Base-by-base conservation (phyloP, 2,888 invertebrate genomes). In the Nomada goodeniana region DNA sequence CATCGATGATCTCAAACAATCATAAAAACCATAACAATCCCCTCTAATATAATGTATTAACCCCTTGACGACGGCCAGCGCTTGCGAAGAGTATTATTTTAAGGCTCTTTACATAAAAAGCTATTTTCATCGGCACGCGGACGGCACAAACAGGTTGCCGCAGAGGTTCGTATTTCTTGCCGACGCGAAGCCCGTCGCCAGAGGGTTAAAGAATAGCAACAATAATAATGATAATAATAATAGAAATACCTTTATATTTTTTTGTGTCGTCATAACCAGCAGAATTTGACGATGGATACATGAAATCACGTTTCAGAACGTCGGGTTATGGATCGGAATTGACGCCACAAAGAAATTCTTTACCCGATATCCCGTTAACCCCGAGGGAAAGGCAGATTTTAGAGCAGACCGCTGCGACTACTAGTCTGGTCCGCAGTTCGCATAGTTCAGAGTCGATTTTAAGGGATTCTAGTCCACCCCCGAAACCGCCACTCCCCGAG, bases 401-500 rank as follows among this genome's bases (percentile, higher is more conserved):
- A 88, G 96, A 96, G 82, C 95, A 95, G 88, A 95, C 95, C 11
- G 95, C 95, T 10, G 94, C 94, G 87, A 93, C 94, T 89, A 94
- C 94, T 85, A 95, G 94, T 91, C 95, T 96, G 79, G 96, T 97
- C 83, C 95, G 97, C 86, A 96, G 96, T 71, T 97, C 97, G 70
- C 97, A 97, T 92, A 97, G 97, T 89, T 96, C 97, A 7, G 97
- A 98, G 94, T 97, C 97, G 55, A 96, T 97, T 89, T 94, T 97
- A 91, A 94, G 95, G 91, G 96, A 96, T 92, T 94, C 96, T 85
- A 96, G 95, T 94, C 97, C 97, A 57, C 96, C 96, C 78, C 98
- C 98, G 15, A 98, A 98, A 94, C 98, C 98, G 67, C 98, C 98
- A 71, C 95, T 98, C 89, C 98, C 98, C 76, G 96, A 96, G 90